phyloP scores from a whole-genome alignment of 2,888 invertebrate genomes.

The Drosophila subsilvestris region DNA sequence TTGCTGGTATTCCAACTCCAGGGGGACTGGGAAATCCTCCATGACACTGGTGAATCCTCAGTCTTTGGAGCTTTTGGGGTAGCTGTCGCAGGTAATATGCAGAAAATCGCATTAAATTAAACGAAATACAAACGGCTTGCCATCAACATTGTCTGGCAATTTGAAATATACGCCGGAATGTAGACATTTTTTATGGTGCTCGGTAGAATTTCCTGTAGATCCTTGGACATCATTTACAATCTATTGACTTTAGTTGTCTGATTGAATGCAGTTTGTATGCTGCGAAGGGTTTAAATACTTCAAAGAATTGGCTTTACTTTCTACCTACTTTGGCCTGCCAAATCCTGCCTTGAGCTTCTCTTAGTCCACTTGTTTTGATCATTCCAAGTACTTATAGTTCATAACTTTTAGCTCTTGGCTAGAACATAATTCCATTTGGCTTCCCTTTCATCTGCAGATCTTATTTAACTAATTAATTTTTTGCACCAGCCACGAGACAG shows the following conservation, averaged over 20 bases:
- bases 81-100: slow-evolving; percentile 68
- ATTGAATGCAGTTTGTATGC: background rate
- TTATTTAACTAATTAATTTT: slow-evolving; percentile 22
- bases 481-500: background rate
- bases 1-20: too few relatives aligned
- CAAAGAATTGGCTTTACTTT: too few relatives aligned
- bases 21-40: too few relatives aligned
- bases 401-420: background rate
- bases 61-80: slow-evolving; percentile 2
- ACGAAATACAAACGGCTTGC: slow-evolving; percentile 48
- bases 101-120: slow-evolving; percentile 59
- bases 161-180: background rate
- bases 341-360: background rate
- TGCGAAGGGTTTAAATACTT: too few relatives aligned
- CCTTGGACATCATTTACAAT: background rate
- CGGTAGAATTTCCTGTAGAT: background rate
- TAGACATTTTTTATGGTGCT: background rate
- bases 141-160: slow-evolving; percentile 48
- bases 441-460: background rate
- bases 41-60: background rate
- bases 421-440: background rate
- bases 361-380: background rate
- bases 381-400: background rate
- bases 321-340: background rate
- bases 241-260: background rate